These are phyloP conservation scores for Exaiptasia diaphana DNA, from an alignment of 64 coral and sea anemone genomes.

Conservation along the genomic window DNA sequence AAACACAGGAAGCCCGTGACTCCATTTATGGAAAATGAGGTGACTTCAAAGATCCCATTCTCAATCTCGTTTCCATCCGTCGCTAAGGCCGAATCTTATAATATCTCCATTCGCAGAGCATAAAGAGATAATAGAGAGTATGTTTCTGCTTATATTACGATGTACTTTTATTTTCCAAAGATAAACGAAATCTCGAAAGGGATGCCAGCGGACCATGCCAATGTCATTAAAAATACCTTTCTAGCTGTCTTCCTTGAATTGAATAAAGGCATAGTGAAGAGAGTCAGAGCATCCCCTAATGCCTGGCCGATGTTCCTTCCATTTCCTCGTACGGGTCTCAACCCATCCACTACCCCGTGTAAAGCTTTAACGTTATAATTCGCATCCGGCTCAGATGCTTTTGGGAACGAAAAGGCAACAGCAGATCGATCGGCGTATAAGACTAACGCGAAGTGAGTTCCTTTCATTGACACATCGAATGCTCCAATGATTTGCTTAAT, in stretches of 20 bases:
- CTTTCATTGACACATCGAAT: slow-evolving; percentile 64
- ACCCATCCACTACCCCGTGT: neutral
- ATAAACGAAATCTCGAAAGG: no score
- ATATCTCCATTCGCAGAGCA: no score
- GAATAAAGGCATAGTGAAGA: neutral
- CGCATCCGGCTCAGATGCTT: neutral
- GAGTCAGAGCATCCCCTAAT: neutral
- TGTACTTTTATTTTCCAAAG: no score
- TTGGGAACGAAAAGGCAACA: slow-evolving; percentile 47
- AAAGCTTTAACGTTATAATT: slow-evolving; percentile 2
- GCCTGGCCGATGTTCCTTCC: slow-evolving; percentile 7
- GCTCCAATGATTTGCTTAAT: slow-evolving; percentile 8
- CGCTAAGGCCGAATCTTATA: no score
- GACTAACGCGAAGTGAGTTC: slow-evolving; percentile 63
- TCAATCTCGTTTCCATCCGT: no score
- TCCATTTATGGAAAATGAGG: no score
- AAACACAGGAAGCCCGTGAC: no score
- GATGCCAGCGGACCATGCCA: no score
- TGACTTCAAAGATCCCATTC: no score
- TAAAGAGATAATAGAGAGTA: no score
- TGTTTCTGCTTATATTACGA: no score
- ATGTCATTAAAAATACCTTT: no score
- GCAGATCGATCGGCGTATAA: slow-evolving; percentile 31
- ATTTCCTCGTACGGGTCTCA: neutral
- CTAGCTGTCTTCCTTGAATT: neutral